Evolutionary conservation across 1,140 invertebrate genomes (phyloP), one percentile per base, ranked within the genome.

Genomic region (Meteorus sp.): DNA sequence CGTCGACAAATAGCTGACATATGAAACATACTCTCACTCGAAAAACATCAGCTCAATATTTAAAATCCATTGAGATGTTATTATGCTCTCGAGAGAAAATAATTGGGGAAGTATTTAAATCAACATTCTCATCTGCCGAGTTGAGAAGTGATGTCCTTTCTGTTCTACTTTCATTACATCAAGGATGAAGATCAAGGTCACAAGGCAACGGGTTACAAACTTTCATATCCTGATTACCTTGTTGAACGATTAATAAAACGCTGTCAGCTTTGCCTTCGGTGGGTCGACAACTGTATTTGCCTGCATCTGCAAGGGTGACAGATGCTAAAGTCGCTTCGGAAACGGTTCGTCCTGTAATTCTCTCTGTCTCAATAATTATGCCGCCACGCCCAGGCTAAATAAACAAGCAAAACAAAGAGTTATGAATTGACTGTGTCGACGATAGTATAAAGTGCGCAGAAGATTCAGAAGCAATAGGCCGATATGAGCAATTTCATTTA

Each of bases 281-380:
- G 1, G 84, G 83, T 62, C 76, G 70, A 67, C 84, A 85, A 17
- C 82, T 82, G 66, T 85, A 85, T 66, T 83, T 84, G 3, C 83
- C 84, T 0, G 78, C 73, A 60, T 84, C 83, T 37, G 68, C 62
- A 13, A 60, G 53, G 15, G 75, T 75, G 20, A 83, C 72, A n/a
- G 72, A 69, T 23, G 78, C 77, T 51, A 82, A 67, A 44, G 82
- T 84, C 43, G 79, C 72, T 61, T 77, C 74, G 35, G 78, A 81
- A 51, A 78, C 68, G 3, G 81, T 78, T 35, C 78, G 75, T 7
- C 72, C 71, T 2, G 75, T 75, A n/a, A 72, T 74, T 51, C 68
- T 74, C 58, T 80, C 81, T 3, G 82, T 83, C 59, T 82, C 80
- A 22, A 82, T 74, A 58, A 72, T 80, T 63, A 82, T 78, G 33